Conservation (phyloP, 1,140 invertebrate species). For the Chelonus insularis region DNA sequence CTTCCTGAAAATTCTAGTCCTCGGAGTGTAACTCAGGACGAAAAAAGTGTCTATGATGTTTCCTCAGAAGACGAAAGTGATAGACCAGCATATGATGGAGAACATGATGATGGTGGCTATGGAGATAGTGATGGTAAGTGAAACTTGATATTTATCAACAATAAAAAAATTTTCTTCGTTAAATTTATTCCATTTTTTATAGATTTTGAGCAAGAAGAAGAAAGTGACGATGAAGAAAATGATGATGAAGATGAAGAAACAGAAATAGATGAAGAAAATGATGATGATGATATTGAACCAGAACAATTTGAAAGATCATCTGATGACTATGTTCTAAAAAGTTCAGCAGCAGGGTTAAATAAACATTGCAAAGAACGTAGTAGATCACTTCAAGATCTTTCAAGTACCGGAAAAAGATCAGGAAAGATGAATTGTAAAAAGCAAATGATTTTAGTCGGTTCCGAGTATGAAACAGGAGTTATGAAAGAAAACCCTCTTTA, state of each 20-base stretch:
- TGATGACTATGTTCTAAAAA: slow-evolving; percentile 44
- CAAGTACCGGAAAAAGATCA: slow-evolving; percentile 25
- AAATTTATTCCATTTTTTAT: too few relatives aligned
- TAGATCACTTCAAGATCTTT: slow-evolving; percentile 50
- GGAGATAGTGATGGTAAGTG: slow-evolving; percentile 26
- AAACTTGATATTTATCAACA: too few relatives aligned
- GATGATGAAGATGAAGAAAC: slow-evolving; percentile 30
- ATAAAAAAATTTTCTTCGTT: too few relatives aligned
- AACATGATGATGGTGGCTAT: slow-evolving; percentile 28
- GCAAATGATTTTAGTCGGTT: slow-evolving; percentile 9
- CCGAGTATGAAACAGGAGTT: not conserved
- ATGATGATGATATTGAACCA: slow-evolving; percentile 36
- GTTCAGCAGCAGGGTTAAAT: slow-evolving; percentile 30
- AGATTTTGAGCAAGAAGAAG: too few relatives aligned
- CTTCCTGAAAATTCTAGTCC: not conserved
- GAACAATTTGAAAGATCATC: slow-evolving; percentile 45
- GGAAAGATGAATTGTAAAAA: slow-evolving; percentile 22
- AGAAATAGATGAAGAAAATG: slow-evolving; percentile 35
- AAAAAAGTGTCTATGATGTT: slow-evolving; percentile 44
- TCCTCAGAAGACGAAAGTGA: slow-evolving; percentile 36
- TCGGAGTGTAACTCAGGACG: not conserved
- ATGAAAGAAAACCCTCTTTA: too few relatives aligned
- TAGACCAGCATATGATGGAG: slow-evolving; percentile 28
- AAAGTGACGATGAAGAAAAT: slow-evolving; percentile 36
- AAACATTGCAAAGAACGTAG: slow-evolving; percentile 46